phyloP scores from a whole-genome alignment of 2,113 vertebrate species.

The Phrynosoma blainvillii region DNA sequence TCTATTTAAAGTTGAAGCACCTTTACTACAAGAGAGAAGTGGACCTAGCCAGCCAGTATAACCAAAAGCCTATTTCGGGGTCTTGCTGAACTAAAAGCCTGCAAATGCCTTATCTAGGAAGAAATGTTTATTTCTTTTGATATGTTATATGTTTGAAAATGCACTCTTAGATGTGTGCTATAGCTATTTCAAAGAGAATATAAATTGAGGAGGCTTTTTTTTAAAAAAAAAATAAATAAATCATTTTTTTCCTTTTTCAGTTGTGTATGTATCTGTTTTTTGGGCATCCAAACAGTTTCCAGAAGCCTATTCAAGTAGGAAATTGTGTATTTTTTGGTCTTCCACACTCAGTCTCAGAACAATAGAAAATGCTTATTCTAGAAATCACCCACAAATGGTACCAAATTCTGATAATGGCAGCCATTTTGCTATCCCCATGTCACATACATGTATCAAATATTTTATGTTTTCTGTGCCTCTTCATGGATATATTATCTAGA shows the following conservation, averaged over 20 bases:
- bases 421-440: background rate
- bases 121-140: slow-evolving; percentile 59
- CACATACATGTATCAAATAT: too few relatives aligned
- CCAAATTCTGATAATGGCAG: background rate
- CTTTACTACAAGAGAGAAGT: slow-evolving; percentile 40
- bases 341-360: background rate
- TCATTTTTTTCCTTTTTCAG: slow-evolving; percentile 35
- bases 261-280: slow-evolving; percentile 20
- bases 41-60: slow-evolving; percentile 21
- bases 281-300: slow-evolving; percentile 38
- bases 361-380: background rate
- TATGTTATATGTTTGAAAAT: slow-evolving; percentile 64
- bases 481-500: too few relatives aligned
- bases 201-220: slow-evolving; percentile 44
- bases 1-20: background rate
- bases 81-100: slow-evolving; percentile 43
- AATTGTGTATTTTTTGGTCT: slow-evolving; percentile 31
- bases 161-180: slow-evolving; percentile 57
- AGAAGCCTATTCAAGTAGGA: slow-evolving; percentile 39
- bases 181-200: slow-evolving; percentile 64
- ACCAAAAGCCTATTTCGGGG: slow-evolving; percentile 23
- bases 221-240: too few relatives aligned
- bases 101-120: slow-evolving; percentile 49
- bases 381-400: background rate
- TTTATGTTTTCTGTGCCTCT: background rate